phyloP scores from a whole-genome alignment of 2,113 vertebrate genomes.

The Hypomesus transpacificus region DNA sequence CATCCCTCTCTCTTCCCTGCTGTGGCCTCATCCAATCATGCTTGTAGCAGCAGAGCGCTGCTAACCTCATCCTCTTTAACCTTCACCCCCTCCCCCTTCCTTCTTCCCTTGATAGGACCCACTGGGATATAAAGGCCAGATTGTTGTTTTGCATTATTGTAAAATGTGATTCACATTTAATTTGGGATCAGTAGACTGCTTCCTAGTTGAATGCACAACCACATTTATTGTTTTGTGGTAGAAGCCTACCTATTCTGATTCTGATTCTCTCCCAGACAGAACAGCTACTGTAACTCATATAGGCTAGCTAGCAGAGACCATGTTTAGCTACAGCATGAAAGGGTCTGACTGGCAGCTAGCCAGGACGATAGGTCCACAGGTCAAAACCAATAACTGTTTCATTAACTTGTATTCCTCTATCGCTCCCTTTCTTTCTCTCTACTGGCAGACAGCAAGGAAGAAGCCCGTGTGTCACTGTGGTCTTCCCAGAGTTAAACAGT shows the following conservation, averaged over 20 bases:
- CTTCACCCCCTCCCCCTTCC: neutral
- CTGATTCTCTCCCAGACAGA: neutral
- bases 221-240: neutral
- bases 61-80: constrained; percentile 8
- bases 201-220: neutral
- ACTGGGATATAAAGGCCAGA: neutral
- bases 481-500: no score
- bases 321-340: neutral
- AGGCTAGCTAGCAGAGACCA: neutral
- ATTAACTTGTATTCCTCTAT: neutral
- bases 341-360: neutral
- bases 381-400: neutral
- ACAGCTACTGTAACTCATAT: neutral
- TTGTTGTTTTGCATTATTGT: neutral
- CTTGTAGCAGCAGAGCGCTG: neutral
- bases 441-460: neutral
- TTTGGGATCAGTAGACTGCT: neutral
- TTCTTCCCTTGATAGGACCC: neutral
- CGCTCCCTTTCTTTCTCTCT: neutral
- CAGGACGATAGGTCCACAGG: neutral
- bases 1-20: constrained; percentile 18
- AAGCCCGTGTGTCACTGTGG: no score
- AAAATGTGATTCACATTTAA: neutral
- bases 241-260: neutral
- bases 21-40: neutral